Base-by-base conservation (phyloP, 2,888 invertebrate genomes). In the Perithous albicinctus region DNA sequence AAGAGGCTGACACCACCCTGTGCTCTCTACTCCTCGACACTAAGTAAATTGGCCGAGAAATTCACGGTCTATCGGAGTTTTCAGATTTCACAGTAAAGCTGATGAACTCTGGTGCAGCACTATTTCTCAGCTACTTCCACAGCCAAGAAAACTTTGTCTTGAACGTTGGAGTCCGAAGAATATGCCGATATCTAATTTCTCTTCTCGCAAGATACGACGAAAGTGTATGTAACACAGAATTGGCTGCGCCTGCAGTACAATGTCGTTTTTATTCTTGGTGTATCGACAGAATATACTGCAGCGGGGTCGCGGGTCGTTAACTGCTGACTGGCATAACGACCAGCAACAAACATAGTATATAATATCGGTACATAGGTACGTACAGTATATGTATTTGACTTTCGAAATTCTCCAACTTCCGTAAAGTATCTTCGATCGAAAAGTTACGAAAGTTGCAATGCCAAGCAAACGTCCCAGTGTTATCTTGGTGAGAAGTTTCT, bases 401-500 rank as follows among this genome's bases (percentile, higher is more conserved):
- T 69, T 20, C 20, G 35, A 29, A 10, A 35, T n/a, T 12, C 32
- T 38, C 59, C 51, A 73, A 69, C 38, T 76, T 59, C 67, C 41
- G 35, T 5, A 67, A 75, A 80, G 75, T 84, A 67, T 70, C 75
- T 54, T 75, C 64, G 69, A 64, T 81, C 64, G 54, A 66, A 75
- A 73, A 77, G 72, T 77, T 77, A 61, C 72, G 46, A 20, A 64
- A 56, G 61, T 64, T 54, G 46, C 59, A 48, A 35, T 66, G 51
- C 48, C 46, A 61, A n/a, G 18, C 64, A 35, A 70, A 38, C 48
- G 64, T 32, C 7, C 20, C n/a, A 7, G 35, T 23, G 35, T 26
- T 26, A 67, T 80, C 76, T 72, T 26, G 46, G 59, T 38, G 54
- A 63, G 80, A 85, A 84, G 76, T 85, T 84, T 82, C n/a, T 48